Percentiles rank a stretch among this genome's conserved stretches.
These are phyloP conservation scores for Pitangus sulphuratus DNA, from an alignment of 2,797 vertebrate species.

Conservation along the genomic window DNA sequence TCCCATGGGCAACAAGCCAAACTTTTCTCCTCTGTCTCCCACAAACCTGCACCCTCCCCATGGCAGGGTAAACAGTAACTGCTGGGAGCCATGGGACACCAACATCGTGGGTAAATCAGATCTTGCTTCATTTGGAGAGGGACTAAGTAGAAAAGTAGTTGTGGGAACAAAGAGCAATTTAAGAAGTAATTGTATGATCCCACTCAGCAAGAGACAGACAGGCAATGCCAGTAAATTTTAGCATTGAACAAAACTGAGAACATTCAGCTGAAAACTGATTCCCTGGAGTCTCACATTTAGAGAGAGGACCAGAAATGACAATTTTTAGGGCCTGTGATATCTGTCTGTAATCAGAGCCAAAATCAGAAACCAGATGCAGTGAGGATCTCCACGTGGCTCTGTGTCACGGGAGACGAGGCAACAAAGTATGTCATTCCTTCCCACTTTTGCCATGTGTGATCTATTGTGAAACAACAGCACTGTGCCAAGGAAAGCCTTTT, in stretches of 20 bases:
- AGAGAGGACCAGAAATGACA: not conserved
- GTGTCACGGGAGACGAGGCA: not conserved
- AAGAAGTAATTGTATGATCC: not conserved
- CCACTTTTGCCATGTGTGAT: not conserved
- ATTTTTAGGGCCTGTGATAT: not conserved
- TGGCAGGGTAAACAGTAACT: not conserved
- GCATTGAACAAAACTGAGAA: not conserved
- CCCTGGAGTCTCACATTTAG: not conserved
- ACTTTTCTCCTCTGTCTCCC: not conserved
- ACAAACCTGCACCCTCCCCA: not conserved
- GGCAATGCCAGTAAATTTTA: not conserved
- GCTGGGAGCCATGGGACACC: not conserved
- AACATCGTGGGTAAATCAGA: not conserved
- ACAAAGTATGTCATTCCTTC: constrained; percentile 24
- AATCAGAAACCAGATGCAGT: constrained; percentile 27
- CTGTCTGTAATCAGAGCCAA: not conserved
- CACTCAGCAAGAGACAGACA: not conserved
- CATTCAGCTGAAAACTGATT: not conserved
- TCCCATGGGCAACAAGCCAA: not conserved
- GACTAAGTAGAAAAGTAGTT: not conserved
- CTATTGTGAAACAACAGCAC: constrained; percentile 6
- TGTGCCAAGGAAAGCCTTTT: not conserved
- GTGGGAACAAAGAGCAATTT: not conserved
- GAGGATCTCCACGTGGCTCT: not conserved
- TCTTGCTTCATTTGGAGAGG: not conserved